A percentile compares a stretch with the other conserved stretches of the same genome.
phyloP scores from a whole-genome alignment of 2,888 invertebrate genomes.

The Acanthosoma haemorrhoidale region DNA sequence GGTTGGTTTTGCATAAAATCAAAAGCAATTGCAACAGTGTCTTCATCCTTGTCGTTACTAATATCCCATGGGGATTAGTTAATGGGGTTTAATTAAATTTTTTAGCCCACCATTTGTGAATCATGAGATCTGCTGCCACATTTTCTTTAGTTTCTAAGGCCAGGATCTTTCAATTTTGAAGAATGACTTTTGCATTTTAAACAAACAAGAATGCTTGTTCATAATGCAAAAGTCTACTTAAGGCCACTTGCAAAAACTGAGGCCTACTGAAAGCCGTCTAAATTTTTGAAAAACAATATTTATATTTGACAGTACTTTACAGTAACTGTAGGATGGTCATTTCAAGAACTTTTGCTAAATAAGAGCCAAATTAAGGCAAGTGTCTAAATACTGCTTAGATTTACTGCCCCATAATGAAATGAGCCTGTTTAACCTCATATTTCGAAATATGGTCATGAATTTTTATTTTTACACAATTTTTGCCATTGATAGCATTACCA shows the following conservation, averaged over 20 bases:
- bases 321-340: slow-evolving; percentile 39
- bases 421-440: slow-evolving; percentile 36
- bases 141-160: slow-evolving; percentile 37
- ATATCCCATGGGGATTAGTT: too few species aligned
- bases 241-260: too few species aligned
- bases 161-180: slow-evolving; percentile 36
- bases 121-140: slow-evolving; percentile 38
- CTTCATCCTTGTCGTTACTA: slow-evolving; percentile 33
- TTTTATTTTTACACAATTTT: background rate
- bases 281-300: slow-evolving; percentile 41
- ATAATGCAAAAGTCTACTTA: slow-evolving; percentile 41
- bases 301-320: slow-evolving; percentile 39
- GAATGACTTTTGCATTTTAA: slow-evolving; percentile 38
- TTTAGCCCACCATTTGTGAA: slow-evolving; percentile 39
- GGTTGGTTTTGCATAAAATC: slow-evolving; percentile 34
- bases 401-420: slow-evolving; percentile 40
- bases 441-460: background rate
- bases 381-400: slow-evolving; percentile 39
- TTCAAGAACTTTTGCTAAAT: slow-evolving; percentile 41
- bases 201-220: slow-evolving; percentile 41
- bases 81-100: background rate
- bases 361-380: slow-evolving; percentile 40
- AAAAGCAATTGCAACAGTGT: slow-evolving; percentile 36
- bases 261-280: too few species aligned
- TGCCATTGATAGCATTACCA: too few species aligned